Evolutionary conservation across 2,797 vertebrate species (phyloP).

Genomic region (Prunella strophiata): DNA sequence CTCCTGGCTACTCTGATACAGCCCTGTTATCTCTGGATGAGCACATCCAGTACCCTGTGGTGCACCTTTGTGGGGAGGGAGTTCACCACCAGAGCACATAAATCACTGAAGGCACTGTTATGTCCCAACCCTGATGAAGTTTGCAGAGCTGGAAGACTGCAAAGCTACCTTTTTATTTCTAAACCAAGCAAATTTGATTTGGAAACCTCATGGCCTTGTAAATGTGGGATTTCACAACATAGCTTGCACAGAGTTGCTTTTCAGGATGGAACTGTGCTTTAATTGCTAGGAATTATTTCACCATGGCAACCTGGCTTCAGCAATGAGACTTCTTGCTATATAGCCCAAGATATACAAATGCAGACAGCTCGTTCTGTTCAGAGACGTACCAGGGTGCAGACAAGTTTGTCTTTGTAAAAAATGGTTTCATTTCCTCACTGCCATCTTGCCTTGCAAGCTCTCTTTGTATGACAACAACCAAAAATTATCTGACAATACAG

Average conservation of each 20-base stretch:
- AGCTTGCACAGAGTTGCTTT: constrained; percentile 39
- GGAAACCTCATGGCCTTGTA: background rate
- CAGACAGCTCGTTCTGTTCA: background rate
- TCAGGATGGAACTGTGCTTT: constrained; percentile 42
- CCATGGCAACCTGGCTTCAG: constrained; percentile 53
- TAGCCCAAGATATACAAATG: background rate
- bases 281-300: constrained; percentile 53
- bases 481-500: background rate
- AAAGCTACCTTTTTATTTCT: constrained; percentile 31
- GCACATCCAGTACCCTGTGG: background rate
- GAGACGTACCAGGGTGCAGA: background rate
- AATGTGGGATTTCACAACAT: constrained; percentile 10
- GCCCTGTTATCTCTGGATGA: background rate
- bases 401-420: constrained; percentile 10
- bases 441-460: background rate
- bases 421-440: background rate
- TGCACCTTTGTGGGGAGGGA: background rate
- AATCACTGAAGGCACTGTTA: background rate
- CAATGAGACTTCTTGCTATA: background rate
- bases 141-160: background rate
- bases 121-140: background rate
- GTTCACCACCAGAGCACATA: background rate
- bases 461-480: background rate
- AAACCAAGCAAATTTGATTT: constrained; percentile 33
- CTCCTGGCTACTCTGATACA: background rate